Evolutionary conservation across 2,797 vertebrate genomes (phyloP).

Genomic region (Numenius phaeopus): DNA sequence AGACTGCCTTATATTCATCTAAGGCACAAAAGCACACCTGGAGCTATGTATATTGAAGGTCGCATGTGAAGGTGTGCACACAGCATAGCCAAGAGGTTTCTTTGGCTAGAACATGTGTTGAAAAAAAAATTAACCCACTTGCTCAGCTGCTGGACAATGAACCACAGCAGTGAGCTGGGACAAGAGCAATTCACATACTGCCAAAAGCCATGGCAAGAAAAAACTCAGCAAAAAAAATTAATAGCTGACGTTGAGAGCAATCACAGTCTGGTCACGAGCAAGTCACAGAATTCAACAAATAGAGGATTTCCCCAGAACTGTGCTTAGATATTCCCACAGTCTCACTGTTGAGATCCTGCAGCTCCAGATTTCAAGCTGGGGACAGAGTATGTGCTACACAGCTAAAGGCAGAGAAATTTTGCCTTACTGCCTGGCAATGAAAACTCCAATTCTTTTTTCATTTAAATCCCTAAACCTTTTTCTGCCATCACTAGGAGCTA

Average conservation of each 20-base stretch:
- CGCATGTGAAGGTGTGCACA: background rate
- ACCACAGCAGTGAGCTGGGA: background rate
- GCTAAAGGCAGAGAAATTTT: background rate
- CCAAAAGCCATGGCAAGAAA: background rate
- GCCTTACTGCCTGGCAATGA: background rate
- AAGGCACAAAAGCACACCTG: background rate
- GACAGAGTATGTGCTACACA: background rate
- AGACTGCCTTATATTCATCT: background rate
- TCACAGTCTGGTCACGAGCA: background rate
- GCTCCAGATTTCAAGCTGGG: background rate
- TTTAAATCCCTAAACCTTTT: conserved; percentile 19
- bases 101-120: background rate
- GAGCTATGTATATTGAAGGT: background rate
- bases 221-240: background rate
- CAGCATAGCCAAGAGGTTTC: background rate
- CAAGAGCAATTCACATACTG: background rate
- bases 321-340: background rate
- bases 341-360: background rate
- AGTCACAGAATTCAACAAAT: background rate
- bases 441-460: background rate
- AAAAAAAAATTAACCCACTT: background rate
- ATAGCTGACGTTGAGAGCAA: background rate
- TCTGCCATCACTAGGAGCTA: background rate
- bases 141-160: background rate
- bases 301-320: background rate